Evolutionary conservation across 2,888 invertebrate genomes (phyloP).

Genomic region (Tineola bisselliella): DNA sequence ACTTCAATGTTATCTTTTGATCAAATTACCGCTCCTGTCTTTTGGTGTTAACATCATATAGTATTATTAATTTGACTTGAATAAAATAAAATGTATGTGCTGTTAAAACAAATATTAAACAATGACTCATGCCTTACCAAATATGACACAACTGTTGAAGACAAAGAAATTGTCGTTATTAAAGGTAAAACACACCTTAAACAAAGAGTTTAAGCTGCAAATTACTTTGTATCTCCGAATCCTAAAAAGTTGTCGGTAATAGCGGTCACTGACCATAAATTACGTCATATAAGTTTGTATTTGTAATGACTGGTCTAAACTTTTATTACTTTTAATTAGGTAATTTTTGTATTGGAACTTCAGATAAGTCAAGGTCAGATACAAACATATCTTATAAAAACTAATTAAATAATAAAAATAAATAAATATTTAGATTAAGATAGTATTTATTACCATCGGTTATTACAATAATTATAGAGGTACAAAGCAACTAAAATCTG

Average conservation of each 20-base stretch:
- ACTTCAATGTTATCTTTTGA: no score
- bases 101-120: neutral
- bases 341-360: no score
- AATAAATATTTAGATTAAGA: no score
- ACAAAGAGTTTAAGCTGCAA: neutral
- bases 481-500: no score
- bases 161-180: neutral
- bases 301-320: no score
- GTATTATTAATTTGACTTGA: neutral
- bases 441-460: no score
- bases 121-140: neutral
- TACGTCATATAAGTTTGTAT: neutral
- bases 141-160: neutral
- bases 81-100: neutral
- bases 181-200: neutral
- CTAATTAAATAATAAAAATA: no score
- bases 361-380: no score
- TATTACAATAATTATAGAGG: no score
- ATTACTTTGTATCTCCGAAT: neutral
- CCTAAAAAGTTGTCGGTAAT: neutral
- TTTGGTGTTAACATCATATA: neutral
- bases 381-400: no score
- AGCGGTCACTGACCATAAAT: neutral
- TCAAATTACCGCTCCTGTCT: no score
- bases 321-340: no score